These are phyloP conservation scores for Tigriopus japonicus DNA, from an alignment of 1,140 invertebrate species.

Conservation along the genomic window DNA sequence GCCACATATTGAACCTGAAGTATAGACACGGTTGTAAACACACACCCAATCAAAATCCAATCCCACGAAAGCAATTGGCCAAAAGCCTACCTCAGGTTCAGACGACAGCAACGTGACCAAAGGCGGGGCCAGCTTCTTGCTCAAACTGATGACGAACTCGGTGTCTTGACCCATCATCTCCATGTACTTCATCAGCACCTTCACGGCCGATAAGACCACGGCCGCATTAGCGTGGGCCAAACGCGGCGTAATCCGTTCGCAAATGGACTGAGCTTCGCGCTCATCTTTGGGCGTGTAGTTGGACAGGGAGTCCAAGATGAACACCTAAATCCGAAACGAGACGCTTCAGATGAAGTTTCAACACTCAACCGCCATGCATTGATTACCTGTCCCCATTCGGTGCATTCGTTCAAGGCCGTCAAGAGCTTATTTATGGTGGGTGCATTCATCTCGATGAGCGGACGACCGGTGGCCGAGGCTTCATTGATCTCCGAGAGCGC, in stretches of 20 bases:
- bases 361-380: too few relatives aligned
- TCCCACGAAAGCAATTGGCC: too few relatives aligned
- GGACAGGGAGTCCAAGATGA: slow-evolving; percentile 92
- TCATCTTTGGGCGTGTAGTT: slow-evolving; percentile 96
- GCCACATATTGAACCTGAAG: slow-evolving; percentile 78
- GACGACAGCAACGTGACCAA: slow-evolving; percentile 91
- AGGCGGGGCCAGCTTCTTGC: slow-evolving; percentile 95
- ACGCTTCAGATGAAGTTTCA: too few relatives aligned
- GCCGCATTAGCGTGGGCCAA: slow-evolving; percentile 98
- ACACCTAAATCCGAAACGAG: slow-evolving; percentile 31
- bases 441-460: slow-evolving; percentile 89
- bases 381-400: slow-evolving; percentile 85
- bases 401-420: slow-evolving; percentile 96
- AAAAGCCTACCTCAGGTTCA: slow-evolving; percentile 57
- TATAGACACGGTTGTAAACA: slow-evolving; percentile 21
- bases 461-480: slow-evolving; percentile 72
- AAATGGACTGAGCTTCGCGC: slow-evolving; percentile 96
- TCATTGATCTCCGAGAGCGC: slow-evolving; percentile 98
- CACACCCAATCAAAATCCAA: too few relatives aligned
- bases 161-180: slow-evolving; percentile 83
- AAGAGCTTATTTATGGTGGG: slow-evolving; percentile 95
- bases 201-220: slow-evolving; percentile 96
- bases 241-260: slow-evolving; percentile 90
- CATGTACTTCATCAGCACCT: slow-evolving; percentile 92
- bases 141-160: slow-evolving; percentile 81